A percentile compares a stretch with the other conserved stretches of the same genome.
Evolutionary conservation across 2,888 invertebrate genomes (phyloP).

Genomic region (Raillietiella orientalis): DNA sequence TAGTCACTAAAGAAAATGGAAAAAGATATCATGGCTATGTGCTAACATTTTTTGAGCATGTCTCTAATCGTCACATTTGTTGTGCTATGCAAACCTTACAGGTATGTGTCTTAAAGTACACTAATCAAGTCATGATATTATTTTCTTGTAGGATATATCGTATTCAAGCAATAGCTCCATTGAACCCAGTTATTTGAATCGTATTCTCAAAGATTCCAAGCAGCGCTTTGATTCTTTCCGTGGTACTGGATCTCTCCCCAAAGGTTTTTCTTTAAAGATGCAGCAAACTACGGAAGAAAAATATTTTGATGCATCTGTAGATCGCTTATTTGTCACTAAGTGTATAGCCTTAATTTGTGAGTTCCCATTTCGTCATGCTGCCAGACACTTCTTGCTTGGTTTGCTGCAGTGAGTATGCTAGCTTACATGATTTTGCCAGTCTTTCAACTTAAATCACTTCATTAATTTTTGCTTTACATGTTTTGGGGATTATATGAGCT

Average conservation of each 20-base stretch:
- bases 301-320: conserved; percentile 59
- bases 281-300: too few species aligned
- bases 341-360: conserved; percentile 73
- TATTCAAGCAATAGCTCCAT: too few species aligned
- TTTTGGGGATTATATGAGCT: too few species aligned
- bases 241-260: too few species aligned
- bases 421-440: too few species aligned
- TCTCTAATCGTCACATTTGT: conserved; percentile 63
- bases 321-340: conserved; percentile 79
- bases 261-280: too few species aligned
- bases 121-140: background rate
- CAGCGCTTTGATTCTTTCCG: too few species aligned
- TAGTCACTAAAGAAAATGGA: conserved; percentile 89
- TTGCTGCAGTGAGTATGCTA: background rate
- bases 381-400: conserved; percentile 10
- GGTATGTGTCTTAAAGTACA: conserved; percentile 16
- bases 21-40: conserved; percentile 76
- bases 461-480: too few species aligned
- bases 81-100: conserved; percentile 84
- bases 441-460: too few species aligned
- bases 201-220: too few species aligned
- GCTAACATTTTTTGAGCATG: conserved; percentile 84
- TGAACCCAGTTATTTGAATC: too few species aligned
- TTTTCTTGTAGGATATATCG: conserved; percentile 1
- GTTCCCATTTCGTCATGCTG: conserved; percentile 57